Evolutionary conservation across 2,888 invertebrate species (phyloP), one percentile per base, ranked within the genome.

Genomic region (Steinernema carpocapsae): DNA sequence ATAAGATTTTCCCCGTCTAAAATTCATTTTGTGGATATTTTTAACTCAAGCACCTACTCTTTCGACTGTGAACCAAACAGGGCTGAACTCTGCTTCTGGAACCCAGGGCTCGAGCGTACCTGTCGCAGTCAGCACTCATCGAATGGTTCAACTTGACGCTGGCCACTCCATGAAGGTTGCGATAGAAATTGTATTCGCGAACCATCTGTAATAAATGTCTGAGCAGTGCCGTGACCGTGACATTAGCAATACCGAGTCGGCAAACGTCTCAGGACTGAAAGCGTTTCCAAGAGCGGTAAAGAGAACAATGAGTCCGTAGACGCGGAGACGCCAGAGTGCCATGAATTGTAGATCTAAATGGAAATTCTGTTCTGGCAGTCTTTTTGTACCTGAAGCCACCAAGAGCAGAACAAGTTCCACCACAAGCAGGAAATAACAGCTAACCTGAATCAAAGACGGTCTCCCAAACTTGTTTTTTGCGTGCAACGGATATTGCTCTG

Each of bases 1-100:
- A 77, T 77, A 19, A 79, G 70, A 72, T 79, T 79, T 56, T 79
- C 76, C 0, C 79, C 79, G 19, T 77, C 77, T 79, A 32, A 19
- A 72, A 48, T 4, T 48, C 48, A 2, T 7, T 48, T 37, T 37
- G 4, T 37, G 10, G 10, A 6, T 37, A 37, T 37, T 37, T 10
- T 10, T 3, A 37, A 37, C 37, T 37, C n/a, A n/a, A n/a, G n/a
- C n/a, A 51, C 56, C 17, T 56, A 64, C 64, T 64, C 17, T 37
- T 64, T 26, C 64, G 10, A 17, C 64, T 64, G 32, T 64, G 64
- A 2, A 64, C 64, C 1, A 64, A n/a, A 32, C 64, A 64, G 17
- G 64, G 64, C 14, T 32, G 29, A n/a, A 26, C 64, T 12, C 17
- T 19, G 17, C 12, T 19, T 17, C 64, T 29, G 1, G 64, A n/a